Percentiles rank a stretch among this genome's conserved stretches.
Evolutionary conservation across 2,888 invertebrate genomes (phyloP).

Genomic region (Galerucella calmariensis): DNA sequence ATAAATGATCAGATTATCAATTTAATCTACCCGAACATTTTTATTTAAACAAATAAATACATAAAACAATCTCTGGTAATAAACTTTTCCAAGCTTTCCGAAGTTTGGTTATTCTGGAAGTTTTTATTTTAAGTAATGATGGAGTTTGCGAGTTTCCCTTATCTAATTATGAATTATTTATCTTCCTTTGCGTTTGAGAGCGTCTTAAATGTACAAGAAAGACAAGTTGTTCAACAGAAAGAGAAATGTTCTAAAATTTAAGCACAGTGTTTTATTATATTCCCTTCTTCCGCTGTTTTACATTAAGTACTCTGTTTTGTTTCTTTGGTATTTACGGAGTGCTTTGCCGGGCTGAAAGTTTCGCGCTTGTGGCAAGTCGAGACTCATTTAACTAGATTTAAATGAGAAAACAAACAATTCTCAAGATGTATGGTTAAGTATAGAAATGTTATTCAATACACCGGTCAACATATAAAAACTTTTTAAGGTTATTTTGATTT

Average conservation of each 20-base stretch:
- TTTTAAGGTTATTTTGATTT: not conserved
- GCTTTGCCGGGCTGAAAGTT: conserved; percentile 10
- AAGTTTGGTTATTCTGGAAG: not conserved
- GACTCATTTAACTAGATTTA: not conserved
- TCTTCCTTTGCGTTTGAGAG: conserved; percentile 18
- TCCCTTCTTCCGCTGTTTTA: conserved; percentile 22
- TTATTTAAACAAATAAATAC: not conserved
- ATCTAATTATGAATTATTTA: conserved; percentile 28
- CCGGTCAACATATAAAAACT: not conserved
- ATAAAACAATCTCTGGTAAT: not conserved
- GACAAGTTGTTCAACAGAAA: conserved; percentile 11
- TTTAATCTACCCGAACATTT: no score
- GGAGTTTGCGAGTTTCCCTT: conserved; percentile 20
- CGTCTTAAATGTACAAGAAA: conserved; percentile 18
- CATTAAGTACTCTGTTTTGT: conserved; percentile 30
- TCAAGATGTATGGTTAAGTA: not conserved
- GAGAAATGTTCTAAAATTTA: conserved; percentile 20
- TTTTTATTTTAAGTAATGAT: conserved; percentile 4
- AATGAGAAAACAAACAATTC: not conserved
- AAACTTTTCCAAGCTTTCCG: not conserved
- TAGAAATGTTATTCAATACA: not conserved
- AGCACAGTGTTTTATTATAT: conserved; percentile 19
- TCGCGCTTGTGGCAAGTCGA: not conserved
- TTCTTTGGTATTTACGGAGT: conserved; percentile 21
- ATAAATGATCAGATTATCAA: no score